Percentiles rank a stretch among this genome's conserved stretches.
phyloP scores from a whole-genome alignment of 2,888 invertebrate species.

The Heliothis peltigera region DNA sequence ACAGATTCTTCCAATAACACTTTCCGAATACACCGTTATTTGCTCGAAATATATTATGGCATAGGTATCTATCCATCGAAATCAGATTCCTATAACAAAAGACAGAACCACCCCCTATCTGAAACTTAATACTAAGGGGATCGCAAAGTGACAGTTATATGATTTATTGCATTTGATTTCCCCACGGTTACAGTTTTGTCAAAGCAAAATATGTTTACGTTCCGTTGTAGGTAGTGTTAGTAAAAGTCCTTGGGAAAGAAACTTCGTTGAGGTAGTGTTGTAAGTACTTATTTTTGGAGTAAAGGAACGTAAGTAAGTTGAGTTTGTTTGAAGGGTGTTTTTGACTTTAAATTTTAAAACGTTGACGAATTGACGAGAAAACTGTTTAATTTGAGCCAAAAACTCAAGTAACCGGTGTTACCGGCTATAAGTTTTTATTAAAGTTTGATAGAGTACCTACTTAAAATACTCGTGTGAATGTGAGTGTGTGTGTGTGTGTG shows the following conservation, averaged over 20 bases:
- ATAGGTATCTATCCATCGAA: neutral
- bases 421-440: too few relatives aligned
- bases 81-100: conserved; percentile 9
- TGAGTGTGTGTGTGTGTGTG: too few relatives aligned
- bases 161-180: conserved; percentile 46
- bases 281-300: too few relatives aligned
- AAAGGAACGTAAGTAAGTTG: too few relatives aligned
- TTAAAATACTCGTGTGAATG: too few relatives aligned
- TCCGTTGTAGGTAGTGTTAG: neutral
- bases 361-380: too few relatives aligned
- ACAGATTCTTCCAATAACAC: too few relatives aligned
- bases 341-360: too few relatives aligned
- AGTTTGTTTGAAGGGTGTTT: too few relatives aligned
- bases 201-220: conserved; percentile 7
- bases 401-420: too few relatives aligned
- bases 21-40: neutral
- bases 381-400: too few relatives aligned
- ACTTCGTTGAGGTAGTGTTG: neutral
- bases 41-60: neutral
- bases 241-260: neutral
- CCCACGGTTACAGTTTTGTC: conserved; percentile 10
- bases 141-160: conserved; percentile 30
- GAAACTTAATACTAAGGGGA: conserved; percentile 44
- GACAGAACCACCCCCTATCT: conserved; percentile 12
- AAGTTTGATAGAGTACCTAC: too few relatives aligned